A percentile compares a stretch with the other conserved stretches of the same genome.
Evolutionary conservation across 2,888 invertebrate genomes (phyloP).

Genomic region (Dryobota labecula): DNA sequence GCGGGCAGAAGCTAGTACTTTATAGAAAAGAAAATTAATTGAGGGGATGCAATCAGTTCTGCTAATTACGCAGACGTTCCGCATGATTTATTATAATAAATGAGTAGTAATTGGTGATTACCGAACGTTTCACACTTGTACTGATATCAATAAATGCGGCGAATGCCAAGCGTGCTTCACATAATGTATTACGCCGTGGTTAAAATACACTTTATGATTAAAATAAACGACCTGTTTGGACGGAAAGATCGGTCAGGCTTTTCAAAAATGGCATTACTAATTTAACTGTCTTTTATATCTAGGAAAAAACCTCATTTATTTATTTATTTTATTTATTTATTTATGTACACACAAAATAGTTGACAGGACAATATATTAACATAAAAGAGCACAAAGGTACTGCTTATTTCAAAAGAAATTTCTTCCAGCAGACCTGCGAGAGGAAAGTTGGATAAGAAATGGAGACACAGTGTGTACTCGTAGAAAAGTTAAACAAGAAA

Average conservation of each 20-base stretch:
- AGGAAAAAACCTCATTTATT: too few relatives aligned
- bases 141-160: conserved; percentile 42
- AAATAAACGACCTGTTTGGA: conserved; percentile 45
- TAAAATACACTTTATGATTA: conserved; percentile 32
- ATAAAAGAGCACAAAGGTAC: too few relatives aligned
- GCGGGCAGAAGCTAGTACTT: too few relatives aligned
- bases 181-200: conserved; percentile 45
- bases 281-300: neutral
- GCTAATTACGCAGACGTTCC: conserved; percentile 45
- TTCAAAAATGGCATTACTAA: conserved; percentile 11
- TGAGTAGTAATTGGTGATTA: conserved; percentile 48
- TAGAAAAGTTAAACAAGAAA: too few relatives aligned
- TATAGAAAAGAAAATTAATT: neutral
- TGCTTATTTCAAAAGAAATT: too few relatives aligned
- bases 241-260: neutral
- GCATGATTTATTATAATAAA: conserved; percentile 41
- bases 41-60: conserved; percentile 22
- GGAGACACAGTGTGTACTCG: too few relatives aligned
- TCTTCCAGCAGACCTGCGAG: too few relatives aligned
- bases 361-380: too few relatives aligned
- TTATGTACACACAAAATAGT: too few relatives aligned
- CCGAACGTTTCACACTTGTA: conserved; percentile 35
- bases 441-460: too few relatives aligned
- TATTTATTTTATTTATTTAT: too few relatives aligned
- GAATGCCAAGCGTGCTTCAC: conserved; percentile 45